Conservation (phyloP, 2,797 vertebrate species). For the Macropus fuliginosus region DNA sequence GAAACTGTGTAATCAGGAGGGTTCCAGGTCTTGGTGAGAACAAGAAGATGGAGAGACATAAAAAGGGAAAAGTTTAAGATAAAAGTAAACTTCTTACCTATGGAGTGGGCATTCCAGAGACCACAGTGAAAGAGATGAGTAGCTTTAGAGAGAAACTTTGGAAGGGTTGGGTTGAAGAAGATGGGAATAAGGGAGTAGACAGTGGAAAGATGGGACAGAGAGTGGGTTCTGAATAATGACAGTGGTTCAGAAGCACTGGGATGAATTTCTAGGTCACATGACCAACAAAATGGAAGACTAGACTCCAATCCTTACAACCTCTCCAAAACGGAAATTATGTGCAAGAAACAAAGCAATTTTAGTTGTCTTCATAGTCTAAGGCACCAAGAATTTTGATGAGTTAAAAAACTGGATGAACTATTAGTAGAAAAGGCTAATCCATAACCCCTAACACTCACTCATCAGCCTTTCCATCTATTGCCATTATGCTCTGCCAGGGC, state of each 20-base stretch:
- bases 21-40: background rate
- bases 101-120: background rate
- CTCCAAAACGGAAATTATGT: background rate
- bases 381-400: background rate
- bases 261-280: background rate
- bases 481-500: background rate
- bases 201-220: background rate
- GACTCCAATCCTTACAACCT: background rate
- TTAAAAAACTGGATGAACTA: background rate
- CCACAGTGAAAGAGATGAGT: background rate
- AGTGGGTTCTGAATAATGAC: background rate
- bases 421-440: background rate
- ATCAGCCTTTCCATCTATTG: background rate
- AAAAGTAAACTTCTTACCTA: background rate
- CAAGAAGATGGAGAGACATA: background rate
- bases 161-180: background rate
- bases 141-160: background rate
- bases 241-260: background rate
- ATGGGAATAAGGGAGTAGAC: background rate
- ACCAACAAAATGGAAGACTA: background rate
- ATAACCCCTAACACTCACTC: background rate
- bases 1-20: background rate
- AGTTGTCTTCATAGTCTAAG: background rate
- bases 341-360: background rate
- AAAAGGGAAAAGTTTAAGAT: background rate